A percentile compares a stretch with the other conserved stretches of the same genome.
Evolutionary conservation across 2,113 vertebrate genomes (phyloP).

Genomic region (Dolichallabes microphthalmus): DNA sequence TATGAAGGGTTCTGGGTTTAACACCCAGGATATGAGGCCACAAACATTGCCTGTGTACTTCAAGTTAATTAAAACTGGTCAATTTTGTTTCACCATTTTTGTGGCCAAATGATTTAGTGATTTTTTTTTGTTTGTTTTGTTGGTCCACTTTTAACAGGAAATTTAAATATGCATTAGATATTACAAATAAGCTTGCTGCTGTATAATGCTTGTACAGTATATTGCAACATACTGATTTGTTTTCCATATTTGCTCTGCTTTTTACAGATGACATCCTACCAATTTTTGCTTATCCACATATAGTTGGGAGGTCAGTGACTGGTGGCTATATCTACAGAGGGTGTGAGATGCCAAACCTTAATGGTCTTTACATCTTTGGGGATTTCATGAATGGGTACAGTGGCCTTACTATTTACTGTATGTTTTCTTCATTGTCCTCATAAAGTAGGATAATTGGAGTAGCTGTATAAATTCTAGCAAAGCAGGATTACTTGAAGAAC

Average conservation of each 20-base stretch:
- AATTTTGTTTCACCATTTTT: background rate
- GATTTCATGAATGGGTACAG: slow-evolving; percentile 82
- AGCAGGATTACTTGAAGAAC: background rate
- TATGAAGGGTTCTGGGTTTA: background rate
- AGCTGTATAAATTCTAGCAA: background rate
- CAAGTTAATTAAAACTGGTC: background rate
- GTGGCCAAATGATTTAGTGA: background rate
- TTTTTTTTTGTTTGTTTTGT: background rate
- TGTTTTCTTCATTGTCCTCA: background rate
- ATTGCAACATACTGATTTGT: background rate
- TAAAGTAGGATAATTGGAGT: background rate
- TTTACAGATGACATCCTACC: slow-evolving; percentile 76
- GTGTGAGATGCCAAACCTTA: slow-evolving; percentile 81
- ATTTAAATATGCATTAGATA: background rate
- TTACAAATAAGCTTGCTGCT: background rate
- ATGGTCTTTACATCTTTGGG: slow-evolving; percentile 79
- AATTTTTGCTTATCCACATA: slow-evolving; percentile 80
- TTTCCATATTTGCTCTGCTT: background rate
- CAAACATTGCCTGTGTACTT: background rate
- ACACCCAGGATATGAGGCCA: background rate
- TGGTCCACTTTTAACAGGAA: background rate
- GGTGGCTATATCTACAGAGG: slow-evolving; percentile 82
- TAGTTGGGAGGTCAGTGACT: slow-evolving; percentile 78
- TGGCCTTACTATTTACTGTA: background rate
- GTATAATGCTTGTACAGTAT: background rate